Evolutionary conservation across 2,797 vertebrate genomes (phyloP).

Genomic region (Chaetophractus vellerosus): DNA sequence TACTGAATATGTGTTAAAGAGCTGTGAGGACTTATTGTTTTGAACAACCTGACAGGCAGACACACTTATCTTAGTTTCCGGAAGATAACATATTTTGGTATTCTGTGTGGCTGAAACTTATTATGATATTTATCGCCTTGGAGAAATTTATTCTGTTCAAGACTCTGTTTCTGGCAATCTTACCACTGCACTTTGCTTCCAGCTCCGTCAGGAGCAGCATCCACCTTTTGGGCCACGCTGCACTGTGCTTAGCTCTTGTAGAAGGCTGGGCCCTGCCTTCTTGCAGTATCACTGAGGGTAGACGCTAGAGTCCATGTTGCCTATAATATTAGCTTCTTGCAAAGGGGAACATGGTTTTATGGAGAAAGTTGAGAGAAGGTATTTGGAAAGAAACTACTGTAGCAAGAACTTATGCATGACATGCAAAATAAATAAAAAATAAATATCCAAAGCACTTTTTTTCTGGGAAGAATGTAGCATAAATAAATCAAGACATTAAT

Average conservation of each 20-base stretch:
- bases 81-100: not conserved
- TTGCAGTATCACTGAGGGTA: not conserved
- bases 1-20: not conserved
- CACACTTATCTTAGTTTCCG: not conserved
- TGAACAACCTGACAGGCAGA: not conserved
- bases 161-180: not conserved
- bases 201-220: not conserved
- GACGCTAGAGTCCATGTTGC: not conserved
- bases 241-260: not conserved
- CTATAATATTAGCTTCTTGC: not conserved
- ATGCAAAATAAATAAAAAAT: not conserved
- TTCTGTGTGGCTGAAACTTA: not conserved
- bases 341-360: not conserved
- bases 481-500: not conserved
- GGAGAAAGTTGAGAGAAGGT: not conserved
- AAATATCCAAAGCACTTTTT: not conserved
- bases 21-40: not conserved
- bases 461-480: not conserved
- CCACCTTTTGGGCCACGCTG: not conserved
- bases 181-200: not conserved
- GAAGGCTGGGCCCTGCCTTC: not conserved
- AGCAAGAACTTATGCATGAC: not conserved
- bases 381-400: not conserved
- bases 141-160: slow-evolving; percentile 27
- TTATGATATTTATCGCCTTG: not conserved